Evolutionary conservation across 2,797 vertebrate genomes (phyloP).

Genomic region (Nasua narica): DNA sequence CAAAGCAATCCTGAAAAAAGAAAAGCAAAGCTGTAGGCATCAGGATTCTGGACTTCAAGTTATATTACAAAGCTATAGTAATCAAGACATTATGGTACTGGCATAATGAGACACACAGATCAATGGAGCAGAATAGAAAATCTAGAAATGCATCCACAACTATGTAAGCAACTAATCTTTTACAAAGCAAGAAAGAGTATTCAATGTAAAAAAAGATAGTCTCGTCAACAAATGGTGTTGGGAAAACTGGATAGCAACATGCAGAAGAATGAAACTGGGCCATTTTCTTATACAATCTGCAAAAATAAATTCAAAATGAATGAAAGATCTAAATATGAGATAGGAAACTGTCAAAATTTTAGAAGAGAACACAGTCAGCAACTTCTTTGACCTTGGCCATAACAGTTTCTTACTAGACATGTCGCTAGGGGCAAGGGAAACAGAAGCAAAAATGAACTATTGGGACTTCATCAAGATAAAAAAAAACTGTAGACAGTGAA

Average conservation of each 20-base stretch:
- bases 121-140: neutral
- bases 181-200: neutral
- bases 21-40: neutral
- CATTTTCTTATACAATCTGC: neutral
- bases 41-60: neutral
- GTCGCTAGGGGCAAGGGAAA: neutral
- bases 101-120: neutral
- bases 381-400: neutral
- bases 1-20: neutral
- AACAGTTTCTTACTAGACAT: neutral
- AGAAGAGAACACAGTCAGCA: neutral
- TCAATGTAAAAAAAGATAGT: neutral
- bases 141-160: neutral
- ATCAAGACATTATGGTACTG: neutral
- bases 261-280: neutral
- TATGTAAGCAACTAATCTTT: neutral
- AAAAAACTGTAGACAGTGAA: neutral
- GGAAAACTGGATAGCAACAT: neutral
- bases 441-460: neutral
- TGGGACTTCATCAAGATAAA: neutral
- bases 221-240: neutral
- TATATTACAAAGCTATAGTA: neutral
- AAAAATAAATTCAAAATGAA: neutral
- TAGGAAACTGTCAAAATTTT: neutral
- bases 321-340: neutral